Evolutionary conservation across 2,888 invertebrate genomes (phyloP).

Genomic region (Hirtodrosophila histrioides): DNA sequence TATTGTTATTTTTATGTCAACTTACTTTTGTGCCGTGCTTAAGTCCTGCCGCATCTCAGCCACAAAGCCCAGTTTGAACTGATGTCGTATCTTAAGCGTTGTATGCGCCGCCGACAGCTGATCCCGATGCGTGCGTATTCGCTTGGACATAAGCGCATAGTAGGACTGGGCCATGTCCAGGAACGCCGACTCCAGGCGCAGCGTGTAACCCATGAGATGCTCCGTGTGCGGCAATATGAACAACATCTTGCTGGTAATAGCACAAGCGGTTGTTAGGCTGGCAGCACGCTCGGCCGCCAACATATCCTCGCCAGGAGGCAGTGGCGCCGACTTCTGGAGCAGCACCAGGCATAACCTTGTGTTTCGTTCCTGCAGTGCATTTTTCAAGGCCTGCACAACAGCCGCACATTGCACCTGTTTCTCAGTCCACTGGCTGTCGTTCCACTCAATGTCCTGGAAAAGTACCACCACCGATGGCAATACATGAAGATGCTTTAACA

Average conservation of each 20-base stretch:
- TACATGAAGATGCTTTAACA: conserved; percentile 94
- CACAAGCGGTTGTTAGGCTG: conserved; percentile 95
- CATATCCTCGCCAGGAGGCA: conserved; percentile 92
- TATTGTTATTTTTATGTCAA: conserved; percentile 12
- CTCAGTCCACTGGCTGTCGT: conserved; percentile 96
- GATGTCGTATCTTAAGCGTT: conserved; percentile 96
- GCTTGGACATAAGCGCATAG: conserved; percentile 94
- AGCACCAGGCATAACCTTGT: conserved; percentile 94
- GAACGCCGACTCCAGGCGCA: conserved; percentile 95
- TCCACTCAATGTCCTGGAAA: conserved; percentile 99
- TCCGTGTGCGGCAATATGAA: conserved; percentile 97
- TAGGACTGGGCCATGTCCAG: conserved; percentile 96
- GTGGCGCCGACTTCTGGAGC: conserved; percentile 92
- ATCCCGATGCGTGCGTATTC: conserved; percentile 94
- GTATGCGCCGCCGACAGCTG: conserved; percentile 95
- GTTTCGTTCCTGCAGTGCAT: conserved; percentile 83
- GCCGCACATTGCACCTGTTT: conserved; percentile 97
- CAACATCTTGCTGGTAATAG: conserved; percentile 95
- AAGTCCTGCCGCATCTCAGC: conserved; percentile 96
- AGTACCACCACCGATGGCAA: conserved; percentile 97
- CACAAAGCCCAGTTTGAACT: conserved; percentile 98
- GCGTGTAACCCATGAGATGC: conserved; percentile 90
- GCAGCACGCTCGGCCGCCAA: conserved; percentile 95
- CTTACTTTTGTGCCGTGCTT: conserved; percentile 91
- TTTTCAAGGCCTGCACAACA: conserved; percentile 91